Base-by-base conservation (phyloP, 2,888 invertebrate species). In the Drosophila subsilvestris region DNA sequence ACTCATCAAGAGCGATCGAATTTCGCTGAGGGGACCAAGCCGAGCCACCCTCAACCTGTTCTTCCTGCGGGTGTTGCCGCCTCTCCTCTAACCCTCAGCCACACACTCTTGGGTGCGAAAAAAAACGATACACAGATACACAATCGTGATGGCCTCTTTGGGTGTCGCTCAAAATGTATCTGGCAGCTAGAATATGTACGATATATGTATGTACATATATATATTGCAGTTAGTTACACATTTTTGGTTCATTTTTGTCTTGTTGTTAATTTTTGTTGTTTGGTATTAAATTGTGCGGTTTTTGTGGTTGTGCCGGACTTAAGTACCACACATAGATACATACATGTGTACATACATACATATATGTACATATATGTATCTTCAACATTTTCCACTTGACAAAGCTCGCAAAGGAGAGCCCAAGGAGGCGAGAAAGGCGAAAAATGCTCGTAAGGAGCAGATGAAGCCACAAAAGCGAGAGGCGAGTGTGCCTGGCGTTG, bases 381-480 rank as follows among this genome's bases (percentile, higher is more conserved):
- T 86, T 74, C 76, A 87, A 73, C 74, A 89, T 90, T 89, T 90
- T 89, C 90, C 90, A 90, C 90, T 89, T 89, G 89, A 89, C 90
- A 89, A 89, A 53, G 43, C 66, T 25, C 9, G 25, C 70, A 63
- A 74, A 68, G 80, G 75, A 74, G 80, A 77, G 44, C 25, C 6
- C 4, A 45, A 14, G 29, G 12, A 17, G 50, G 47, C 22, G 32
- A 14, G 8, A 48, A 14, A 18, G 42, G 47, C 48, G 57, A 4
- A 12, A 48, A 18, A 63, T 6, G 18, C 18, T 27, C 68, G 57
- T 45, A 54, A 72, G 63, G 63, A 63, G 27, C 63, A 17, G 75
- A 77, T 65, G 87, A 87, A 84, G 83, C 83, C 83, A 86, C 85
- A 83, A 84, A 84, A 87, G 78, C 67, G 60, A 67, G 67, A n/a